Conservation (phyloP, 2,113 vertebrate genomes). For the Cairina moschata region DNA sequence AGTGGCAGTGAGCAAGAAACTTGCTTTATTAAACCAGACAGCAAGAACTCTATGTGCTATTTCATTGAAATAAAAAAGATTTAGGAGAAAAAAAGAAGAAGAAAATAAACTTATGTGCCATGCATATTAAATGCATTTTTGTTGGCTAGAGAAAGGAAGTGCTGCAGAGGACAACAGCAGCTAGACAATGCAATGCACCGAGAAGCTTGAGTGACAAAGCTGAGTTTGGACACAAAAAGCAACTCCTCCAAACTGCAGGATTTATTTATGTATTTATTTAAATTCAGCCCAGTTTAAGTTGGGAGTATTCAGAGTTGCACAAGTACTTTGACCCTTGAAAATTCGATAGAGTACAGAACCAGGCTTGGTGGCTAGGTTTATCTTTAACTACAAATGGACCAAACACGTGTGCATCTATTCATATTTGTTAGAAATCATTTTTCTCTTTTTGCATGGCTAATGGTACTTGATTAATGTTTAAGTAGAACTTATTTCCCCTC, state of each 20-base stretch:
- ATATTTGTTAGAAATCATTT: neutral
- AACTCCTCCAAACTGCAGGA: neutral
- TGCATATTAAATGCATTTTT: neutral
- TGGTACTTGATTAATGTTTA: conserved; percentile 26
- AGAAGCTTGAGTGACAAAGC: neutral
- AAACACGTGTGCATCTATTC: neutral
- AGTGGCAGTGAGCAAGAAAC: neutral
- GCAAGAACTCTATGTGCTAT: neutral
- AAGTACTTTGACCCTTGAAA: neutral
- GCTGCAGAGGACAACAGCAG: neutral
- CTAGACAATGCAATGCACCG: neutral
- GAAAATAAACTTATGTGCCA: neutral
- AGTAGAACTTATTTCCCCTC: conserved; percentile 57
- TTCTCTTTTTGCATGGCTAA: conserved; percentile 14
- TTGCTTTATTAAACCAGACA: neutral
- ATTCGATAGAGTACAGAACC: neutral
- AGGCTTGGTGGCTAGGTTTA: neutral
- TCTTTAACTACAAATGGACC: neutral
- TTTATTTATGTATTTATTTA: neutral
- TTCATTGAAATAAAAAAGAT: neutral
- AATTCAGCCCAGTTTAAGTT: neutral
- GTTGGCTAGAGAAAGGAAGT: neutral
- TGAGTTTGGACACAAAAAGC: neutral
- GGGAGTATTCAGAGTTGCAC: neutral
- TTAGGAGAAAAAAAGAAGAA: neutral